These are phyloP conservation scores for Anoplius nigerrimus DNA, from an alignment of 2,888 invertebrate genomes.

Conservation along the genomic window DNA sequence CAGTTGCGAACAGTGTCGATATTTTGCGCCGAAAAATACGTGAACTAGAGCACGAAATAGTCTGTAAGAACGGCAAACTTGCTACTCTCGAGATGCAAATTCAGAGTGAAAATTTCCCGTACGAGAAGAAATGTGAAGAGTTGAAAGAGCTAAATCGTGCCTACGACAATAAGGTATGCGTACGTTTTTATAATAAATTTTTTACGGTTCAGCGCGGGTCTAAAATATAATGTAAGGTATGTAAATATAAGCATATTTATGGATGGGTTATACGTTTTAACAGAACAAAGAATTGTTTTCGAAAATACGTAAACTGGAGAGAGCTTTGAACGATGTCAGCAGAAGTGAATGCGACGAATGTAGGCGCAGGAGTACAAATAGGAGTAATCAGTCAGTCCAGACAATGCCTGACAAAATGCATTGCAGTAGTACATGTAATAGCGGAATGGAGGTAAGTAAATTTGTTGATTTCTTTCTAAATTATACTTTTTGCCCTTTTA, in stretches of 20 bases:
- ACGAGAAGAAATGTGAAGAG: constrained; percentile 65
- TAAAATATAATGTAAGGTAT: constrained; percentile 1
- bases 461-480: background rate
- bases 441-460: constrained; percentile 59
- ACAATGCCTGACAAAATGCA: constrained; percentile 49
- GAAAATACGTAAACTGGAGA: constrained; percentile 55
- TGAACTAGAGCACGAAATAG: constrained; percentile 63
- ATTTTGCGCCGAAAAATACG: constrained; percentile 53
- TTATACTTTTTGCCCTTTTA: background rate
- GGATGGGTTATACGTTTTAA: background rate
- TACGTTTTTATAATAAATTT: background rate
- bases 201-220: background rate
- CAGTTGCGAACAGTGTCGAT: constrained; percentile 26
- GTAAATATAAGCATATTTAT: background rate
- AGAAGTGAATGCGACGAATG: constrained; percentile 59
- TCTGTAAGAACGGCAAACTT: constrained; percentile 63
- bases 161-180: constrained; percentile 57
- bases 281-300: constrained; percentile 38
- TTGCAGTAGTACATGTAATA: constrained; percentile 56
- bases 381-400: constrained; percentile 59
- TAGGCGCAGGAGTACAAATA: constrained; percentile 49
- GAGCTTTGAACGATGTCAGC: constrained; percentile 45
- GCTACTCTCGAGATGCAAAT: constrained; percentile 65
- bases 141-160: constrained; percentile 57
- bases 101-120: constrained; percentile 63